phyloP scores from a whole-genome alignment of 2,797 vertebrate genomes.

The Nyctalus aviator region DNA sequence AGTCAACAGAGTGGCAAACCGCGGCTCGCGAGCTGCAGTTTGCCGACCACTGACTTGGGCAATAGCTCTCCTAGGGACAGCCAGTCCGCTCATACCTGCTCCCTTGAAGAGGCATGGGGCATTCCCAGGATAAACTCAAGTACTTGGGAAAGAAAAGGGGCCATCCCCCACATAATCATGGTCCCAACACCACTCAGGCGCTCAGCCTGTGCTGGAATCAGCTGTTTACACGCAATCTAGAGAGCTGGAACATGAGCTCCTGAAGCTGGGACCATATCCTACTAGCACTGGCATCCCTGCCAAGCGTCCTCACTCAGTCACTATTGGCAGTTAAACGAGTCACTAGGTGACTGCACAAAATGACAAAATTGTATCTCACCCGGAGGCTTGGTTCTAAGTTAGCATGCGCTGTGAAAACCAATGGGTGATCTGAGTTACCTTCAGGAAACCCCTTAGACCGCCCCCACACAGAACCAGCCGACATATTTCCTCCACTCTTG shows the following conservation, averaged over 20 bases:
- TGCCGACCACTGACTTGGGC: background rate
- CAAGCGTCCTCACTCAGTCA: background rate
- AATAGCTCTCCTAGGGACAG: background rate
- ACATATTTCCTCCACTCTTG: background rate
- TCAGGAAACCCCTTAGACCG: background rate
- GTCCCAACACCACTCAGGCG: background rate
- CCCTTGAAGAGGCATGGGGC: background rate
- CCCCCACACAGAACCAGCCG: background rate
- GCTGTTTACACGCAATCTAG: background rate
- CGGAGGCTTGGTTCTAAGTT: background rate
- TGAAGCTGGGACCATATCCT: background rate
- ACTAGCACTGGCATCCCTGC: background rate
- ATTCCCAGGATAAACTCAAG: background rate
- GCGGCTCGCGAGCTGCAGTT: no score
- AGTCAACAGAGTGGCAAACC: no score
- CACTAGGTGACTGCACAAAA: background rate
- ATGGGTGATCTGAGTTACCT: background rate
- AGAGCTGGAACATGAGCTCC: background rate
- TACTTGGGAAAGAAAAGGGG: background rate
- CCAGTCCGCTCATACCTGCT: background rate
- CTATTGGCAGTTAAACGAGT: background rate
- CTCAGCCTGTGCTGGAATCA: background rate
- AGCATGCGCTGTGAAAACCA: background rate
- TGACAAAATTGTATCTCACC: background rate
- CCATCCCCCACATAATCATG: background rate